These are phyloP conservation scores for Drosophila ficusphila DNA, from an alignment of 1,140 invertebrate species.

Conservation along the genomic window DNA sequence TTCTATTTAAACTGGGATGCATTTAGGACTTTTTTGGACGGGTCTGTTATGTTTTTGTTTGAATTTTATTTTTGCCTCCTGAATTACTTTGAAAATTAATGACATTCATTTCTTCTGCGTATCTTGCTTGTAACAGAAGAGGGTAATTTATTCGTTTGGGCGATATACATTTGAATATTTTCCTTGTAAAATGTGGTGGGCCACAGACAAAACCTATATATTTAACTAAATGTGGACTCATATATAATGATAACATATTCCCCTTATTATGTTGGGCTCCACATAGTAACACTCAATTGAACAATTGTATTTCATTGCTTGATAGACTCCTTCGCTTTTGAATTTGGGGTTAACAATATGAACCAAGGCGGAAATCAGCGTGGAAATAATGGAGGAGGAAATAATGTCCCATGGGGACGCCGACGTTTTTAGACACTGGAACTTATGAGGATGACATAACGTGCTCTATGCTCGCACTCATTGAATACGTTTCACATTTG, in stretches of 20 bases:
- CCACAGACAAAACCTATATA: not conserved
- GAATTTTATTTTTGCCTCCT: not conserved
- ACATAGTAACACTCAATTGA: slow-evolving; percentile 54
- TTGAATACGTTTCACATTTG: slow-evolving; percentile 31
- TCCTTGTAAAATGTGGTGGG: slow-evolving; percentile 3
- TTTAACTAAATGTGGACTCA: not conserved
- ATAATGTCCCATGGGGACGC: slow-evolving; percentile 83
- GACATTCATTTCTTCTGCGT: not conserved
- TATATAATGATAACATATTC: not conserved
- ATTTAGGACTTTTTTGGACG: not conserved
- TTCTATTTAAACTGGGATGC: not conserved
- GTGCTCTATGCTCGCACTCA: slow-evolving; percentile 11
- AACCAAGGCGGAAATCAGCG: slow-evolving; percentile 81
- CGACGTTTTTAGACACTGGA: slow-evolving; percentile 75
- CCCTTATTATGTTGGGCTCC: slow-evolving; percentile 4
- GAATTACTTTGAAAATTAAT: not conserved
- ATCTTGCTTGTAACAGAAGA: not conserved
- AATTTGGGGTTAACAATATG: slow-evolving; percentile 83
- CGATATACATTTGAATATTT: not conserved
- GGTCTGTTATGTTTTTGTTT: not conserved
- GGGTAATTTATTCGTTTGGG: not conserved
- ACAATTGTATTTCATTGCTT: slow-evolving; percentile 74
- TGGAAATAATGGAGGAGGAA: slow-evolving; percentile 76
- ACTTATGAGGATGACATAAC: slow-evolving; percentile 7
- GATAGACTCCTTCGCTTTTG: slow-evolving; percentile 81